Conservation (phyloP, 2,888 invertebrate genomes). For the Acrobasis suavella region DNA sequence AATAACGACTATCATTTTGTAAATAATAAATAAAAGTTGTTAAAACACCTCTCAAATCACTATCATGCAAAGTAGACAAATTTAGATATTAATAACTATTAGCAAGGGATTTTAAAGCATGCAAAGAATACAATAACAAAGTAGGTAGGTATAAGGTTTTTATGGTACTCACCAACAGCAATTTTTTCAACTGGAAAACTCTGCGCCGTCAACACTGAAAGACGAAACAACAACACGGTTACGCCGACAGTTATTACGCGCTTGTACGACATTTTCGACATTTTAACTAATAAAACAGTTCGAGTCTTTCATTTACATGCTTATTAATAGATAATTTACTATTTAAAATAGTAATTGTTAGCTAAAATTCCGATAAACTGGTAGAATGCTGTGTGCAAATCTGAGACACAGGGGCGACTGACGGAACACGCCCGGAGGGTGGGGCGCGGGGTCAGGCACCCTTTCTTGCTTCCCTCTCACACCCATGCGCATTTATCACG, state of each 20-base stretch:
- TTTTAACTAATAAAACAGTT: slow-evolving; percentile 20
- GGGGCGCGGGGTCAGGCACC: slow-evolving; percentile 55
- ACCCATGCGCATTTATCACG: slow-evolving; percentile 30
- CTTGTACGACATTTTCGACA: slow-evolving; percentile 44
- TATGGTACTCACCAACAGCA: slow-evolving; percentile 69
- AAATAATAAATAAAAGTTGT: too few species aligned
- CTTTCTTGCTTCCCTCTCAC: slow-evolving; percentile 48
- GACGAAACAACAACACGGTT: slow-evolving; percentile 60
- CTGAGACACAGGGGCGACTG: slow-evolving; percentile 80
- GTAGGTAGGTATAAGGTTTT: slow-evolving; percentile 13
- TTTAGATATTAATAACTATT: too few species aligned
- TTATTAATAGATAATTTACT: slow-evolving; percentile 29
- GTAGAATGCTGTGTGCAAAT: slow-evolving; percentile 76
- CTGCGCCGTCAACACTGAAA: slow-evolving; percentile 60
- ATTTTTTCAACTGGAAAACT: slow-evolving; percentile 73
- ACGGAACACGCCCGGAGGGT: slow-evolving; percentile 63
- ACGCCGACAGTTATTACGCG: slow-evolving; percentile 40
- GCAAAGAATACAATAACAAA: slow-evolving; percentile 29
- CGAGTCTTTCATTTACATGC: slow-evolving; percentile 36
- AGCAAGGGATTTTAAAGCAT: too few species aligned
- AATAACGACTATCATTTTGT: too few species aligned
- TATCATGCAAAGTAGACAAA: too few species aligned
- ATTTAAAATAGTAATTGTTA: slow-evolving; percentile 39
- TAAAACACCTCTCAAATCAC: too few species aligned
- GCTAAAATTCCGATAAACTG: slow-evolving; percentile 49